Base-by-base conservation (phyloP, 2,888 invertebrate genomes). In the Calameuta filiformis region DNA sequence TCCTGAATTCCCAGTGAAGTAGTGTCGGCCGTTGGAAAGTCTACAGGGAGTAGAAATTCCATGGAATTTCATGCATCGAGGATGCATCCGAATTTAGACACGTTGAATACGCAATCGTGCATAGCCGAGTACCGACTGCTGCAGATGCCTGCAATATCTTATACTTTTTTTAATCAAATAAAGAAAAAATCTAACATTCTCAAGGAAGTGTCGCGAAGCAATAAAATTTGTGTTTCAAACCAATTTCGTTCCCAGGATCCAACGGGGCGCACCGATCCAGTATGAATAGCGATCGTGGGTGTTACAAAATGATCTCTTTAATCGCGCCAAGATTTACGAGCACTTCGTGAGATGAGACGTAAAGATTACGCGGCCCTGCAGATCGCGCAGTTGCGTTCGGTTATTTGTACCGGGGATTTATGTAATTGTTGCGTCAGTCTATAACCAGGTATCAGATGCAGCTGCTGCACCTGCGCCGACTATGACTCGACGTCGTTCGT, bases 231-330 rank as follows among this genome's bases (percentile, higher is more conserved):
- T 71, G 31, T 71, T 12, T 34, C 12, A 9, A 31, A 30, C 31
- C 33, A 71, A 71, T 71, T 56, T 34, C 71, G 31, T 71, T 71
- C 71, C 33, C 71, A 71, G 56, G 23, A 56, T 56, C 23, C 56
- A 56, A 23, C 23, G 23, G 23, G 40, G 23, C 0, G 40, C 23
- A 40, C 23, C 40, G 40, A 40, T 40, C 40, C 40, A 40, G 15
- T 40, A 40, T 40, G 23, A 23, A 9, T 23, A 4, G 31, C 31
- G 80, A 81, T 79, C 79, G 86, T 85, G 85, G 85, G 85, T 83
- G 85, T 87, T 87, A 83, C 84, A 81, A 85, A 84, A 86, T 85
- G 84, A 86, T 87, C 83, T 83, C 84, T 85, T 85, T 86, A 85
- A 87, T 87, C 85, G 71, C 4, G 81, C 82, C 76, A 79, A 84